Base-by-base conservation (phyloP, 2,888 invertebrate species). In the Andrena marginata region DNA sequence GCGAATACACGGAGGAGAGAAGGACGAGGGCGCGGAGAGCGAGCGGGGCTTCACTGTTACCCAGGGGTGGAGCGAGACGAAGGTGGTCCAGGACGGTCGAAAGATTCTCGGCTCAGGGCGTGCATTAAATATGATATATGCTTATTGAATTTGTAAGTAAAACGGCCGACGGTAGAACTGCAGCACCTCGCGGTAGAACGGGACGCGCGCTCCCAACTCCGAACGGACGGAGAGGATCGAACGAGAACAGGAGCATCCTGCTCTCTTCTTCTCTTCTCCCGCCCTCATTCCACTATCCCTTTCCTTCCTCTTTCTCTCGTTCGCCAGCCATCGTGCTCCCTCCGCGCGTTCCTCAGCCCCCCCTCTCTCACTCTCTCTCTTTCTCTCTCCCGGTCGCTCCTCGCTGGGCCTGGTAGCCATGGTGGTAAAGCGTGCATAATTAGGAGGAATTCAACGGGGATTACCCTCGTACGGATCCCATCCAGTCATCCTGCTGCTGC, bases 351-450 rank as follows among this genome's bases (percentile, higher is more conserved):
- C 26, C 54, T 20, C 29, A 13, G 42, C 4, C 4, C 1, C 4
- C 4, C 1, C 62, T 33, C 77, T 72, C 78, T 35, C 63, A 35
- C n/a, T 73, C 63, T 59, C 29, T 31, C 62, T 33, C 77, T 70
- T 75, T 29, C 13, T 70, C 60, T 65, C 68, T 60, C 59, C 54
- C 26, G 42, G 13, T 54, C n/a, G 62, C 70, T 74, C 80, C 62
- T 59, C 63, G 80, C 64, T 59, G 60, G 62, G 69, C 73, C 77
- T 89, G 89, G 90, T 89, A 91, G 91, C 90, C 89, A 87, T 88
- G 90, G 90, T 92, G 92, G 92, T 90, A 93, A 93, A 93, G 92
- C 93, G 92, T 93, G 93, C 93, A 93, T 93, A 93, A 93, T 93
- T 93, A 93, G 91, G 92, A 93, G 92, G 93, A 93, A 93, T 93